Base-by-base conservation (phyloP, 2,888 invertebrate genomes). In the Nysson spinosus region DNA sequence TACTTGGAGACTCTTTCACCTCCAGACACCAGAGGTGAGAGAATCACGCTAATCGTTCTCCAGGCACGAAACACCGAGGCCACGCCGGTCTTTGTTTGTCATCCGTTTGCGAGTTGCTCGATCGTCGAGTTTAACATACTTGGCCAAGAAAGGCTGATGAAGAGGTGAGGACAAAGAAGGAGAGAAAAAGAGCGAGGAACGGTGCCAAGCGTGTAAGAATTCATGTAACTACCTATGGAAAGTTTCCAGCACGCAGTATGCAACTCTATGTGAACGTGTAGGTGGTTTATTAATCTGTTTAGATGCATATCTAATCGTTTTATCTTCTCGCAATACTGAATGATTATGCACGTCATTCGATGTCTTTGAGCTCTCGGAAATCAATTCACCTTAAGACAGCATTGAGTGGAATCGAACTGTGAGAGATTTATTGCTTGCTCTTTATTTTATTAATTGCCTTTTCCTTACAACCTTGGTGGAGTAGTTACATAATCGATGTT, bases 1-100 rank as follows among this genome's bases (percentile, higher is more conserved):
- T 16, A n/a, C n/a, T n/a, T n/a, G n/a, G n/a, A 34, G 22, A 3
- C 16, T 51, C 12, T 28, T 30, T 32, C 11, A 51, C 44, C 46
- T 16, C 57, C 55, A 19, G 24, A 26, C 58, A 43, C 51, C 67
- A 40, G 39, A 46, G 68, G 57, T 43, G 57, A 62, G 60, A 60
- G 60, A 64, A 57, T 77, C 72, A 54, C 64, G 72, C 77, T 80
- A 77, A 80, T 80, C 76, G 76, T 47, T 72, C 63, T 60, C 61
- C 69, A 69, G 54, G 52, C 64, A 67, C 67, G 58, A 69, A 58
- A 57, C 62, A 52, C 52, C 69, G 69, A 73, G 72, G 69, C 55
- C 64, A 51, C 72, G 65, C 32, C 47, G 57, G 49, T 67, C 68
- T 76, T 77, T 77, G 72, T 79, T 71, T 69, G 69, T 70, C 73